phyloP scores from a whole-genome alignment of 1,140 invertebrate genomes.

The Zaprionus kolodkinae region DNA sequence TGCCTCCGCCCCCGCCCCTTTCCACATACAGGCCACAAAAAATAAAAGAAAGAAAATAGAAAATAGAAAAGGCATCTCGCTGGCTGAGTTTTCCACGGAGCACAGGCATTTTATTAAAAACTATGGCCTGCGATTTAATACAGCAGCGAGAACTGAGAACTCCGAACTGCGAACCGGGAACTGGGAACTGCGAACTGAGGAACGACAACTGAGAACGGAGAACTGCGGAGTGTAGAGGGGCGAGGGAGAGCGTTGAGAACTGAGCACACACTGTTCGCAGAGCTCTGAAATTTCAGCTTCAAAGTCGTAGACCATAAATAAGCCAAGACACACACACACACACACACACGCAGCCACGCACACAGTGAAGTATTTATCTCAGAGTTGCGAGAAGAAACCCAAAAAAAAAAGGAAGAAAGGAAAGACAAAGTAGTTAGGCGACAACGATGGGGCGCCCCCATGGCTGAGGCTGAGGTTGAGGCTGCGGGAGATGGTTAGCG shows the following conservation, averaged over 20 bases:
- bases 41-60: slow-evolving; percentile 9
- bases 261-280: slow-evolving; percentile 10
- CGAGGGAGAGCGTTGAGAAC: slow-evolving; percentile 1
- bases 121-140: slow-evolving; percentile 72
- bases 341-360: slow-evolving; percentile 40
- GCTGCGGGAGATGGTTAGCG: background rate
- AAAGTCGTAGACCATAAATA: slow-evolving; percentile 70
- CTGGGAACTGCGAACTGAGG: slow-evolving; percentile 1
- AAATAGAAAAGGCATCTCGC: slow-evolving; percentile 14
- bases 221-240: background rate
- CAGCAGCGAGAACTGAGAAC: slow-evolving; percentile 46
- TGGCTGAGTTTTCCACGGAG: slow-evolving; percentile 25
- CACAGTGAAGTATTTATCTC: slow-evolving; percentile 36
- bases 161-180: slow-evolving; percentile 2
- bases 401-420: background rate
- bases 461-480: background rate
- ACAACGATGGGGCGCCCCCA: slow-evolving; percentile 25
- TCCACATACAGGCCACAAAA: background rate
- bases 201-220: slow-evolving; percentile 3
- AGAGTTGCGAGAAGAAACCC: slow-evolving; percentile 9
- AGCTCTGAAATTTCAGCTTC: slow-evolving; percentile 46
- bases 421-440: slow-evolving; percentile 49
- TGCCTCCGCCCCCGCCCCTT: background rate
- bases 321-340: slow-evolving; percentile 53
- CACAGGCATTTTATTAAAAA: slow-evolving; percentile 75